phyloP scores from a whole-genome alignment of 2,888 invertebrate species.

The Apotomis betuletana region DNA sequence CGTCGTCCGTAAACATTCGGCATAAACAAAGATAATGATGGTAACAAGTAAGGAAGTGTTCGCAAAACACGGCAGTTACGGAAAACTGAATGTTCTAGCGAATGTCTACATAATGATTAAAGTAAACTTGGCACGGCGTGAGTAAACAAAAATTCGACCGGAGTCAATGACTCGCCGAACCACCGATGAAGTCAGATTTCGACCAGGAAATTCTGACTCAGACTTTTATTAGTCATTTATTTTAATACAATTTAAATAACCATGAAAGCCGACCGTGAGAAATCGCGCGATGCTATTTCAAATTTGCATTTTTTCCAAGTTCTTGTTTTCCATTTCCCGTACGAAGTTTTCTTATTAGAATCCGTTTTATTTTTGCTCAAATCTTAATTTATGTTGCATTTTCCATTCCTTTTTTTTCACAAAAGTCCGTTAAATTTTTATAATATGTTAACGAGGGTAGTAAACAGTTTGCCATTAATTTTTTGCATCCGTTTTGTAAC shows the following conservation, averaged over 20 bases:
- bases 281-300: background rate
- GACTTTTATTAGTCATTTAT: conserved; percentile 33
- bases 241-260: conserved; percentile 17
- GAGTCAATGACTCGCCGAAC: conserved; percentile 36
- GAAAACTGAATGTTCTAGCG: conserved; percentile 29
- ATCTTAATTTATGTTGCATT: background rate
- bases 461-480: background rate
- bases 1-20: conserved; percentile 31
- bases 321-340: too few relatives aligned
- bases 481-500: conserved; percentile 9
- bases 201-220: conserved; percentile 41
- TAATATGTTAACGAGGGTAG: conserved; percentile 17
- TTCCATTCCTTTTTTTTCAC: background rate
- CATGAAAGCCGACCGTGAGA: conserved; percentile 17
- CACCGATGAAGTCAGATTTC: conserved; percentile 37
- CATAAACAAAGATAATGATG: conserved; percentile 52
- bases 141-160: conserved; percentile 38
- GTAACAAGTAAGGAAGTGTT: conserved; percentile 21
- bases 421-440: too few relatives aligned
- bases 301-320: background rate
- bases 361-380: background rate
- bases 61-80: conserved; percentile 21
- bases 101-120: conserved; percentile 5
- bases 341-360: background rate
- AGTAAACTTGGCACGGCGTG: conserved; percentile 27